Conservation (phyloP, 2,113 vertebrate species). For the Lampris incognitus region DNA sequence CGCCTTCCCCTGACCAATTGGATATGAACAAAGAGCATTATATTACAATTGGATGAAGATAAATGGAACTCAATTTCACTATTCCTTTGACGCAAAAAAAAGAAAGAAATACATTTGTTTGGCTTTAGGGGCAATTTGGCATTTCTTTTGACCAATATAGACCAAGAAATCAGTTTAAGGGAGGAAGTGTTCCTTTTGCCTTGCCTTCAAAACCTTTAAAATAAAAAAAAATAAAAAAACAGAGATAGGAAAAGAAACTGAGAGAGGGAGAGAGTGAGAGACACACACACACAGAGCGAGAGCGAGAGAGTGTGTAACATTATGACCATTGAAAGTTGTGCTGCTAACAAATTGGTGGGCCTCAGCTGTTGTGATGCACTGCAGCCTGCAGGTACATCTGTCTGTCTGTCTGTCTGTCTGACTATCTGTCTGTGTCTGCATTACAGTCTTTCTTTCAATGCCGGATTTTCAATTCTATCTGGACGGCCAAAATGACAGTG, state of each 20-base stretch:
- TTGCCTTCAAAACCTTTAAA: slow-evolving; percentile 24
- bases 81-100: slow-evolving; percentile 41
- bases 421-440: slow-evolving; percentile 42
- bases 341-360: slow-evolving; percentile 70
- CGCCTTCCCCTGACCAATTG: slow-evolving; percentile 52
- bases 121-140: slow-evolving; percentile 43
- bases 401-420: slow-evolving; percentile 55
- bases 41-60: slow-evolving; percentile 65
- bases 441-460: slow-evolving; percentile 59
- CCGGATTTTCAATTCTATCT: slow-evolving; percentile 63
- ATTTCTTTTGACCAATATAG: slow-evolving; percentile 37
- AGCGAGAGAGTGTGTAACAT: slow-evolving; percentile 8
- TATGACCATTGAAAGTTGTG: slow-evolving; percentile 57
- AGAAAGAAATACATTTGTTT: slow-evolving; percentile 59
- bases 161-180: slow-evolving; percentile 34
- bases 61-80: slow-evolving; percentile 68
- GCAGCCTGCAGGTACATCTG: slow-evolving; percentile 72
- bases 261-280: slow-evolving; percentile 32
- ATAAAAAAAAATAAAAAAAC: no score
- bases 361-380: slow-evolving; percentile 73
- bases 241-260: background rate
- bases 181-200: slow-evolving; percentile 22
- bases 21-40: slow-evolving; percentile 68
- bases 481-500: slow-evolving; percentile 74
- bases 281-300: background rate